Evolutionary conservation across 2,113 vertebrate species (phyloP).

Genomic region (Ciconia maguari): DNA sequence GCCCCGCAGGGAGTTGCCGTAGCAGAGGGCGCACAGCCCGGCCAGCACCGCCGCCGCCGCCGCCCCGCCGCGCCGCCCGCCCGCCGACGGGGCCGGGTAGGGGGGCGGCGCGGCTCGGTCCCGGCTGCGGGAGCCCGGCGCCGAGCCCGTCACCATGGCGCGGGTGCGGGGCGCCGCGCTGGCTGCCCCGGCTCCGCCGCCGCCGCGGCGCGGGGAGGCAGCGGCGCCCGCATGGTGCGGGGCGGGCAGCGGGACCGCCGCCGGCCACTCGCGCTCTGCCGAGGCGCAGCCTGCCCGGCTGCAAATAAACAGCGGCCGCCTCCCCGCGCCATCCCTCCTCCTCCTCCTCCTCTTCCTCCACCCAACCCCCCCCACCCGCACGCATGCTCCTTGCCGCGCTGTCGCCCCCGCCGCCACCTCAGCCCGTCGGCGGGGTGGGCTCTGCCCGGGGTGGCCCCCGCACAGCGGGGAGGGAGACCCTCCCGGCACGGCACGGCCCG

Average conservation of each 20-base stretch:
- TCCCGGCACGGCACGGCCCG: background rate
- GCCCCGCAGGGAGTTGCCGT: constrained; percentile 85
- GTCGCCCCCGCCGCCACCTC: background rate
- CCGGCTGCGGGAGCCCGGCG: background rate
- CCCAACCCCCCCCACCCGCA: background rate
- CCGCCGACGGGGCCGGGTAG: background rate
- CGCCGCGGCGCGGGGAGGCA: background rate
- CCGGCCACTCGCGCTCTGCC: constrained; percentile 37
- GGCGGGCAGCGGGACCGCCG: background rate
- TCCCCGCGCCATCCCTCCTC: constrained; percentile 42
- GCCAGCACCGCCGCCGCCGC: constrained; percentile 58
- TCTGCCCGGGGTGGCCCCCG: background rate
- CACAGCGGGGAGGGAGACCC: background rate
- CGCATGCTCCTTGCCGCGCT: constrained; percentile 18
- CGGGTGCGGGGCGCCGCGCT: background rate
- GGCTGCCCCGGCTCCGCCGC: background rate
- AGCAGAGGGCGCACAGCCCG: constrained; percentile 83
- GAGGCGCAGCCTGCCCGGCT: constrained; percentile 40
- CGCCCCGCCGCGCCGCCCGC: constrained; percentile 35
- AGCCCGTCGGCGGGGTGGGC: background rate
- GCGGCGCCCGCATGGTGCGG: constrained; percentile 19
- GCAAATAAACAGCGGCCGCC: constrained; percentile 71
- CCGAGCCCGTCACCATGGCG: background rate
- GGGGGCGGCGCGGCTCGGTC: background rate
- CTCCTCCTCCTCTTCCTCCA: constrained; percentile 39